Base-by-base conservation (phyloP, 2,888 invertebrate species). In the Dolomedes plantarius region DNA sequence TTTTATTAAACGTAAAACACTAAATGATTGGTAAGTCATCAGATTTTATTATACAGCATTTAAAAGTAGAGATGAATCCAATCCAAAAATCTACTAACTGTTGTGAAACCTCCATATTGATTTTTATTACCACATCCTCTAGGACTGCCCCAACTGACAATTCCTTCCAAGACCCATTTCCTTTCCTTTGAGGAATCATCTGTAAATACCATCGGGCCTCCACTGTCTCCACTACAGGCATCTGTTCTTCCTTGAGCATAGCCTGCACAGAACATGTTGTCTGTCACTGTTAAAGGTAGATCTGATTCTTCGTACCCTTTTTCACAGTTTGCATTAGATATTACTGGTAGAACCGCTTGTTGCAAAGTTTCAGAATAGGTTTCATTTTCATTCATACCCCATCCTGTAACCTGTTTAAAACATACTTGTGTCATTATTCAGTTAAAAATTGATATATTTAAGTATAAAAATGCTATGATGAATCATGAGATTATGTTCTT, bases 81-180 rank as follows among this genome's bases (percentile, higher is more conserved):
- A 13, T 85, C 79, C 29, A 88, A 65, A 69, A 89, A 89, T 50
- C 64, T 50, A 19, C 78, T 71, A 16, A 89, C 88, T 46, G 77
- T 86, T 11, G 89, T 88, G 29, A 88, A 89, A 11, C 89, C 89
- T 13, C 89, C 89, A 69, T 89, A 89, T 50, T 89, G 89, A 19
- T 82, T 64, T 23, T 75, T 64, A 23, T 83, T 80, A n/a, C 89
- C 89, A 68, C 89, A 89, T 13, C 89, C 89, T 16, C 67, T 32
- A 3, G 89, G 89, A 67, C 88, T 88, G 16, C 89, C 89, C 89
- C 89, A 89, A 32, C 89, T 89, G n/a, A 89, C 89, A 1, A 89
- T 80, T 1, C 89, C 89, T 80, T 89, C 89, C 23, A 88, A 67
- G 16, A 87, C 83, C 89, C 89, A 89, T 56, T 79, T 81, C 27